Conservation (phyloP, 1,140 invertebrate species). For the Camponotus pennsylvanicus region DNA sequence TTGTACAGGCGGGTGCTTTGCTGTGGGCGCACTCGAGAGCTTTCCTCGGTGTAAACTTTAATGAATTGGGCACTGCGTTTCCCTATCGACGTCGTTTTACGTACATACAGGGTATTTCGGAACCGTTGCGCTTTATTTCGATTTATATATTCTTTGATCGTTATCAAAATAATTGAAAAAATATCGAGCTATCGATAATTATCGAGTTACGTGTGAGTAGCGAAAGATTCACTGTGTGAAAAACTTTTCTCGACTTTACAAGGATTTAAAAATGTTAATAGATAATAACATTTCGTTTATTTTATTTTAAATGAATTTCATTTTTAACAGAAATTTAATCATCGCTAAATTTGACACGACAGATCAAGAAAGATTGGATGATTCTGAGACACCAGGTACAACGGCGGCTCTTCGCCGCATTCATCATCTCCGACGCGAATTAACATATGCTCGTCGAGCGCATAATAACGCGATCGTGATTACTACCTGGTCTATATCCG, state of each 20-base stretch:
- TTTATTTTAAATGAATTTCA: background rate
- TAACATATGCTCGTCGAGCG: slow-evolving; percentile 48
- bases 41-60: slow-evolving; percentile 69
- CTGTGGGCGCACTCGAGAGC: slow-evolving; percentile 59
- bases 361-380: background rate
- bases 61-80: slow-evolving; percentile 59
- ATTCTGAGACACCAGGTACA: slow-evolving; percentile 42
- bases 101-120: slow-evolving; percentile 28
- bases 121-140: background rate
- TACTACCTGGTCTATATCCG: slow-evolving; percentile 23
- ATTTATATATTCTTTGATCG: background rate
- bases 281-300: background rate
- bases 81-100: slow-evolving; percentile 59
- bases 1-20: slow-evolving; percentile 65
- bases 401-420: background rate
- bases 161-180: background rate
- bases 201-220: background rate
- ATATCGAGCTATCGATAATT: background rate
- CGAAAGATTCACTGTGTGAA: background rate
- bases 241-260: background rate
- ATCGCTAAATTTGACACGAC: background rate
- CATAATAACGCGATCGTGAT: slow-evolving; percentile 49
- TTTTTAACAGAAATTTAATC: background rate
- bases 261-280: background rate
- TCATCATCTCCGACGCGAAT: slow-evolving; percentile 46